These are phyloP conservation scores for Gadopsis marmoratus DNA, from an alignment of 2,797 vertebrate species.

Conservation along the genomic window DNA sequence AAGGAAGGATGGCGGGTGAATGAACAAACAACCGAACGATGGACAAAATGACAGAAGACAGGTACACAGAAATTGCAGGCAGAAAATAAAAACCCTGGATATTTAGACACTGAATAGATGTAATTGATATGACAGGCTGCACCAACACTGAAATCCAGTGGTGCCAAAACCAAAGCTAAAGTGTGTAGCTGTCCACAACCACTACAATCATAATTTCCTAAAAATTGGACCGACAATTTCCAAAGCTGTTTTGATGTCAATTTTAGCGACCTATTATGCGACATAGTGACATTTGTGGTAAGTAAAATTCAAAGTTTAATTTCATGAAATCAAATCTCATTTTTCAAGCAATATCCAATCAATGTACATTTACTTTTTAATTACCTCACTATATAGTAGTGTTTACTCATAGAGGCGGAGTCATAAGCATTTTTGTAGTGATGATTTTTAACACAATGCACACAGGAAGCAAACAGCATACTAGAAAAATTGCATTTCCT, in stretches of 20 bases:
- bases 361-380: no score
- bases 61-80: neutral
- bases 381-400: neutral
- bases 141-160: conserved; percentile 31
- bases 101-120: conserved; percentile 24
- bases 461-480: no score
- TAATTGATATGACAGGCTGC: conserved; percentile 23
- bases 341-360: neutral
- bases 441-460: no score
- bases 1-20: conserved; percentile 20
- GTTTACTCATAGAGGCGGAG: neutral
- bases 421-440: neutral
- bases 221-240: conserved; percentile 32
- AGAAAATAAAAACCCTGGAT: conserved; percentile 1
- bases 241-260: conserved; percentile 20
- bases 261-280: neutral
- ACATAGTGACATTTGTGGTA: neutral
- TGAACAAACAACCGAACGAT: neutral
- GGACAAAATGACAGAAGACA: neutral
- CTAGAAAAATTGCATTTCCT: no score
- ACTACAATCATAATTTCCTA: conserved; percentile 27
- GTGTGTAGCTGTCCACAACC: conserved; percentile 27
- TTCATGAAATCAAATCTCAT: neutral
- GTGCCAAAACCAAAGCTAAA: conserved; percentile 19
- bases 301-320: neutral